phyloP scores from a whole-genome alignment of 2,888 invertebrate species.

The Campopleginae sp. region DNA sequence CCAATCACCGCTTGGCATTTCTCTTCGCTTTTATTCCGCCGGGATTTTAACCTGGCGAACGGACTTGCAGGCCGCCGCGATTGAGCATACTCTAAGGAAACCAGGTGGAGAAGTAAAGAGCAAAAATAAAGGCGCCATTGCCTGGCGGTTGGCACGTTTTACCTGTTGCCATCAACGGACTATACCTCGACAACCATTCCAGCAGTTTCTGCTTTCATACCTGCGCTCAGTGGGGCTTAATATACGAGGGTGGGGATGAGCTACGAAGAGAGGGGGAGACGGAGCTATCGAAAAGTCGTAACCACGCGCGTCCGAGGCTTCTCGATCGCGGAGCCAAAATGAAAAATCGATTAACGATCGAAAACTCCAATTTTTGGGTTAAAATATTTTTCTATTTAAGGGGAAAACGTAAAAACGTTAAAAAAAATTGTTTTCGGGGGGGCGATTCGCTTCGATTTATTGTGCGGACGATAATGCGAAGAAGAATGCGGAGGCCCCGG shows the following conservation, averaged over 20 bases:
- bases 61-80: constrained; percentile 73
- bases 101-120: constrained; percentile 34
- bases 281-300: neutral
- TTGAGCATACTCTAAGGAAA: constrained; percentile 61
- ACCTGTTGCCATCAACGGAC: constrained; percentile 63
- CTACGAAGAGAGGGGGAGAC: constrained; percentile 21
- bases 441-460: neutral
- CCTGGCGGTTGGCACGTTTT: constrained; percentile 74
- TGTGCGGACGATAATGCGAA: neutral
- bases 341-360: neutral
- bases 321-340: neutral
- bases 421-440: too few relatives aligned
- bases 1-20: constrained; percentile 45
- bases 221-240: constrained; percentile 45
- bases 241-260: constrained; percentile 35
- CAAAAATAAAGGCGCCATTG: constrained; percentile 77
- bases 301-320: neutral
- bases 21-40: constrained; percentile 54
- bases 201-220: constrained; percentile 5
- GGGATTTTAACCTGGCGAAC: constrained; percentile 77
- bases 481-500: neutral
- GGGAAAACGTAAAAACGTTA: neutral
- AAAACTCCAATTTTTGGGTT: neutral
- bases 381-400: neutral
- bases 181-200: constrained; percentile 44